Evolutionary conservation across 2,797 vertebrate species (phyloP).

Genomic region (Spinibarbus caldwelli): DNA sequence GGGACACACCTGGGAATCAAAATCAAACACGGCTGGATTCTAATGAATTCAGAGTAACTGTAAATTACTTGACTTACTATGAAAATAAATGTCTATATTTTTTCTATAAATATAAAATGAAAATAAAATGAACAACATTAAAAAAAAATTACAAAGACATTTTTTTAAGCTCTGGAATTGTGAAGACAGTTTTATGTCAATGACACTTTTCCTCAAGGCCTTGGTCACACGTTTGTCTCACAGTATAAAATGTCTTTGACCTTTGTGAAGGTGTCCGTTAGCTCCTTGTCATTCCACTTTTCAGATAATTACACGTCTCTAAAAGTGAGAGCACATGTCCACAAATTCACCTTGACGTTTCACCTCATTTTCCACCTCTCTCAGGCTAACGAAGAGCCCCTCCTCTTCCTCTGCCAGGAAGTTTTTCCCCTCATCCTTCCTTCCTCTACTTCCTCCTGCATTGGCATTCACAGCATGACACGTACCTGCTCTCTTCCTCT

Average conservation of each 20-base stretch:
- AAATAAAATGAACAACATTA: not conserved
- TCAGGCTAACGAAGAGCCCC: not conserved
- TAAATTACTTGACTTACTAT: no score
- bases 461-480: slow-evolving; percentile 64
- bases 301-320: slow-evolving; percentile 27
- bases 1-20: no score
- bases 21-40: no score
- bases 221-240: slow-evolving; percentile 13
- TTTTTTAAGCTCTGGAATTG: no score
- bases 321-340: slow-evolving; percentile 7
- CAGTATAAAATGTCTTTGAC: slow-evolving; percentile 21
- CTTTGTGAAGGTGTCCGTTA: slow-evolving; percentile 32
- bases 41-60: no score
- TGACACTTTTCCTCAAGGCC: not conserved
- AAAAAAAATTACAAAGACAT: not conserved
- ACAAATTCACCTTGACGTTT: slow-evolving; percentile 35
- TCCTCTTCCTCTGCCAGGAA: slow-evolving; percentile 5
- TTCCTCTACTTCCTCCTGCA: slow-evolving; percentile 23
- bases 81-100: no score
- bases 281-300: not conserved
- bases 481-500: slow-evolving; percentile 51
- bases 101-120: no score
- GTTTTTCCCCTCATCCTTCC: not conserved
- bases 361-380: not conserved
- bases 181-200: not conserved